Base-by-base conservation (phyloP, 2,888 invertebrate genomes). In the Plemyria rubiginata region DNA sequence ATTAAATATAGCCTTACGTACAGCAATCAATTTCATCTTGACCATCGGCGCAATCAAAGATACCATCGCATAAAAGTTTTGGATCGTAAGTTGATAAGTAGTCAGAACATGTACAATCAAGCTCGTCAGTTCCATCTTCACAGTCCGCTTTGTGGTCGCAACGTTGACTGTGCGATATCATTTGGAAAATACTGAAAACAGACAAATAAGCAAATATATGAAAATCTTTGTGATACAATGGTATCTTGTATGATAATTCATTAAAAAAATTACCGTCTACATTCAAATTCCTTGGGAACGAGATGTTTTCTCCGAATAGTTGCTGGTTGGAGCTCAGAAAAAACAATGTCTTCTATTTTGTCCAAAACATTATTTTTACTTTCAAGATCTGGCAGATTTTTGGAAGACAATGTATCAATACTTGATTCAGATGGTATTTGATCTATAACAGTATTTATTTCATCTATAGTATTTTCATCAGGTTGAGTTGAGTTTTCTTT, bases 121-220 rank as follows among this genome's bases (percentile, higher is more conserved):
- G 80, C 86, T 97, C 97, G 82, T 97, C 97, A 0, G 95, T 95
- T 4, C 95, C 96, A 87, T 97, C 97, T 85, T 97, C 96, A 81
- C 97, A 97, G 77, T 97, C 96, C 15, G 94, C 85, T 62, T 93
- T 87, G 48, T 93, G 94, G 77, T 97, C 94, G 80, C 97, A 97
- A 32, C 94, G 94, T 70, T 94, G 91, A 2, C 80, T 71, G 28
- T 90, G 83, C 0, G 95, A 88, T 60, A 97, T 94, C 8, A 87
- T 88, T 87, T 97, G 96, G 0, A 92, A 79, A 71, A 96, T 94
- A 65, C 96, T 96, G 74, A 48, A 88, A 88, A 70, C 61, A 64
- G 41, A 61, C 36, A 22, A 12, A 45, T 16, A 16, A 9, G 11
- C 16, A 9, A 45, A 45, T 16, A 16, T 0, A 15, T 43, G 6